phyloP scores from a whole-genome alignment of 2,797 vertebrate genomes.

The Parambassis ranga region DNA sequence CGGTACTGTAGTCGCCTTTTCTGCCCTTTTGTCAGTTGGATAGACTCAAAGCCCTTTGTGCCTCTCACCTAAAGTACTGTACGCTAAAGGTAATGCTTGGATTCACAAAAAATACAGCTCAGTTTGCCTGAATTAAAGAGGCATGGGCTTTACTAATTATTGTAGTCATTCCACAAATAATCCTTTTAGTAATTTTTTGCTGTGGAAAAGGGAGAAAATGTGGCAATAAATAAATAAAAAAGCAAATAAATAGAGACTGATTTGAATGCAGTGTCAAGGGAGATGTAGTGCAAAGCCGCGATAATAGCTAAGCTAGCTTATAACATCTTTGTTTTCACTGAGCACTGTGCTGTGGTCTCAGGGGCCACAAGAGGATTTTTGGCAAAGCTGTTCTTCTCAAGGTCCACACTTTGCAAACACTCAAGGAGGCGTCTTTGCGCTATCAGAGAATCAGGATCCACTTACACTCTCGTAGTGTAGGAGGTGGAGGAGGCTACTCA shows the following conservation, averaged over 20 bases:
- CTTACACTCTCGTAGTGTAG: conserved; percentile 8
- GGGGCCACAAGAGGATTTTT: conserved; percentile 77
- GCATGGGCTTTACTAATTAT: conserved; percentile 77
- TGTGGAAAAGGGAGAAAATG: conserved; percentile 71
- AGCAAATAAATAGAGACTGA: conserved; percentile 89
- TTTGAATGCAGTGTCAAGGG: conserved; percentile 92
- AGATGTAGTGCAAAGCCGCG: conserved; percentile 83
- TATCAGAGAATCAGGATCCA: conserved; percentile 71
- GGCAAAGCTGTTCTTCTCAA: conserved; percentile 76
- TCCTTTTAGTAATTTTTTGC: conserved; percentile 93
- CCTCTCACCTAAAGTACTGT: conserved; percentile 48
- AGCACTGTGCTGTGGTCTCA: conserved; percentile 73
- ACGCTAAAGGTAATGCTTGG: conserved; percentile 40
- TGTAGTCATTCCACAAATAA: conserved; percentile 91
- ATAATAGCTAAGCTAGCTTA: conserved; percentile 87
- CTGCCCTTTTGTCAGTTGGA: conserved; percentile 43
- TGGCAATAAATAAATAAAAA: conserved; percentile 82
- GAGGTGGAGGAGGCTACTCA: conserved; percentile 50
- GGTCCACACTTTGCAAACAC: conserved; percentile 73
- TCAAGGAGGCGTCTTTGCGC: conserved; percentile 53
- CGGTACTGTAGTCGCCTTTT: conserved; percentile 19
- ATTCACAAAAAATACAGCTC: conserved; percentile 63
- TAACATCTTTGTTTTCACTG: conserved; percentile 85
- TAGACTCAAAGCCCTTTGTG: conserved; percentile 38
- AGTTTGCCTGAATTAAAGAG: conserved; percentile 56